Conservation (phyloP, 1,140 invertebrate species). For the Drosophila tani region DNA sequence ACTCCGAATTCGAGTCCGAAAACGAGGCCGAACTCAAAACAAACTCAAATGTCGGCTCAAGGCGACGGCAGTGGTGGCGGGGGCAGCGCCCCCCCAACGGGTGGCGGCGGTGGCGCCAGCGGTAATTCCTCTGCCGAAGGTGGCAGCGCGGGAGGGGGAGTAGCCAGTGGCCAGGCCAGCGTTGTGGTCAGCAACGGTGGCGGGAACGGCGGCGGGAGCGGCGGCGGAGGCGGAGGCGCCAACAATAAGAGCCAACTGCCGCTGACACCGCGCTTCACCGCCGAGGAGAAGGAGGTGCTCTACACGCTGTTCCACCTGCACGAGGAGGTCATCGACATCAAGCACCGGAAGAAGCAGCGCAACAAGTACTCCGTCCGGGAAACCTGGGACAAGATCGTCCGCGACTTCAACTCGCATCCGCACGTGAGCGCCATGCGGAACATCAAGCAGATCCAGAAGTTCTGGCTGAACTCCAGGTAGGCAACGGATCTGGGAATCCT, state of each 20-base stretch:
- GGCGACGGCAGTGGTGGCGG: slow-evolving; percentile 42
- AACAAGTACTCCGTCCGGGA: slow-evolving; percentile 82
- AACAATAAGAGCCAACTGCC: slow-evolving; percentile 62
- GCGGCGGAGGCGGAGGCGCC: not conserved
- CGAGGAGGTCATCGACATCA: slow-evolving; percentile 84
- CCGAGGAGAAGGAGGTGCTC: slow-evolving; percentile 82
- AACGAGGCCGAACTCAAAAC: slow-evolving; percentile 37
- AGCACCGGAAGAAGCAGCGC: slow-evolving; percentile 77
- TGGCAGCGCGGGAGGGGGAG: slow-evolving; percentile 12
- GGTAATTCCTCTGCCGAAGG: slow-evolving; percentile 39
- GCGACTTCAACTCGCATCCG: slow-evolving; percentile 78
- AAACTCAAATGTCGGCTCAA: slow-evolving; percentile 47
- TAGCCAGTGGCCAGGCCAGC: slow-evolving; percentile 12
- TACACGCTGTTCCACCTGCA: slow-evolving; percentile 77
- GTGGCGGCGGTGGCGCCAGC: slow-evolving; percentile 26
- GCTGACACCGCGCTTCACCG: slow-evolving; percentile 78
- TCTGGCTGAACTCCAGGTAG: slow-evolving; percentile 84
- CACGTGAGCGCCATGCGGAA: slow-evolving; percentile 75
- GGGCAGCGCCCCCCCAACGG: slow-evolving; percentile 27
- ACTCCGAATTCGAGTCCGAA: slow-evolving; percentile 25
- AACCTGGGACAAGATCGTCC: slow-evolving; percentile 82
- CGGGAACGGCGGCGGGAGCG: not conserved
- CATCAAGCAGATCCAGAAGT: slow-evolving; percentile 84
- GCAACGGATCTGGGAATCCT: accelerated
- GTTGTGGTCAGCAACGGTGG: slow-evolving; percentile 43